These are phyloP conservation scores for Tachysurus fulvidraco DNA, from an alignment of 2,113 vertebrate species.

Conservation along the genomic window DNA sequence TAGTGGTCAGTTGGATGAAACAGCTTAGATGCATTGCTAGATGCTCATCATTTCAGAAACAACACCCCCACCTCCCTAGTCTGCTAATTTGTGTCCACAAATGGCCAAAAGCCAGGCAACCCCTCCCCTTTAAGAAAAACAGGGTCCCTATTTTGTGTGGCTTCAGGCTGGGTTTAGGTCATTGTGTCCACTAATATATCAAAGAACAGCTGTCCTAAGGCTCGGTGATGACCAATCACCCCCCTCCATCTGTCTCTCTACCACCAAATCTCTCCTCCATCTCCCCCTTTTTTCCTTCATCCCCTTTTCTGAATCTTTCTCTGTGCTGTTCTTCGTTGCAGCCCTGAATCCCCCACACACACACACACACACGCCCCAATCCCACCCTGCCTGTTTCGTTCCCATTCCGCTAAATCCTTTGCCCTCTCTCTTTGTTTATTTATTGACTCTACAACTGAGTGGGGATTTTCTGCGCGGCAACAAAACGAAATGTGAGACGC, in stretches of 20 bases:
- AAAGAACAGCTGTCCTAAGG: constrained; percentile 80
- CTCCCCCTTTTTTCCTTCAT: constrained; percentile 56
- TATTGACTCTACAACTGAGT: constrained; percentile 53
- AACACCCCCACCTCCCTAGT: constrained; percentile 58
- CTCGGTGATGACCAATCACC: constrained; percentile 76
- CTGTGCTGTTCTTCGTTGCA: constrained; percentile 33
- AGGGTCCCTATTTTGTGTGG: constrained; percentile 78
- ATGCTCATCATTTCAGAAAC: constrained; percentile 76
- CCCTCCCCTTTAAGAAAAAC: constrained; percentile 67
- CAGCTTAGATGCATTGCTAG: constrained; percentile 69
- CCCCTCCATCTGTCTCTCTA: constrained; percentile 74
- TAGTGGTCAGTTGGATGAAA: constrained; percentile 55
- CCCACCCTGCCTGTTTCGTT: constrained; percentile 51
- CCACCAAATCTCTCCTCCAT: constrained; percentile 63
- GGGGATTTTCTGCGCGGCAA: constrained; percentile 52
- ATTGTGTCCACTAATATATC: constrained; percentile 84
- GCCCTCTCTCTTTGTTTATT: constrained; percentile 51
- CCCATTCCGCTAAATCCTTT: constrained; percentile 56
- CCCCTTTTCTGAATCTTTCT: constrained; percentile 28
- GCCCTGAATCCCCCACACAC: constrained; percentile 3
- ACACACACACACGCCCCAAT: constrained; percentile 37
- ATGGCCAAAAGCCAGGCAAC: constrained; percentile 63
- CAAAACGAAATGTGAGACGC: constrained; percentile 4
- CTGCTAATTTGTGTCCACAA: constrained; percentile 72
- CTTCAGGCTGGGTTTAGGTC: constrained; percentile 78